Conservation (phyloP, 2,888 invertebrate genomes). For the Thyatira batis region DNA sequence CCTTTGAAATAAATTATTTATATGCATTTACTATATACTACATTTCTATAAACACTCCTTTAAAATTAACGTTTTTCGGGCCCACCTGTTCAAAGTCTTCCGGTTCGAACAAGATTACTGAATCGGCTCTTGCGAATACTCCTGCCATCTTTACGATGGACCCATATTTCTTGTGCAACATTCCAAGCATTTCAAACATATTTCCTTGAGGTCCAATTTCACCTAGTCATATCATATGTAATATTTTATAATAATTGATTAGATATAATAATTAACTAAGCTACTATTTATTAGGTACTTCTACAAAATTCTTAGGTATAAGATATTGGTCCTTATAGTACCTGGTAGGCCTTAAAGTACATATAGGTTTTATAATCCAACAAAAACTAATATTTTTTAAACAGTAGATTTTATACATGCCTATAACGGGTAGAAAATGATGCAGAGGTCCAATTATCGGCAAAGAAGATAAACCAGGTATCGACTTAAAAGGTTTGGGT, state of each 20-base stretch:
- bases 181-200: constrained; percentile 44
- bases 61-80: background rate
- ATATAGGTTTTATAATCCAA: too few species aligned
- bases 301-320: too few species aligned
- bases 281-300: too few species aligned
- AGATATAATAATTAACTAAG: too few species aligned
- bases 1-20: constrained; percentile 33
- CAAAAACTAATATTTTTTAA: too few species aligned
- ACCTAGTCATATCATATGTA: constrained; percentile 34
- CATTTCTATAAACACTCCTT: background rate
- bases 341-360: too few species aligned
- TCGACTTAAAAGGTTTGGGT: constrained; percentile 52
- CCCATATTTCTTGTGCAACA: constrained; percentile 54
- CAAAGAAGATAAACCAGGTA: constrained; percentile 62
- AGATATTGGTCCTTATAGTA: too few species aligned
- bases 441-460: constrained; percentile 63
- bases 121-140: constrained; percentile 49
- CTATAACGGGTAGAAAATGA: constrained; percentile 62
- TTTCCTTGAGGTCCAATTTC: constrained; percentile 52
- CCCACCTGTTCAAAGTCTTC: constrained; percentile 55
- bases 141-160: constrained; percentile 62
- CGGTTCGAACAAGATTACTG: constrained; percentile 64
- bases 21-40: background rate
- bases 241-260: background rate
- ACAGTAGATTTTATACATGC: constrained; percentile 30